These are phyloP conservation scores for Luidia sarsii DNA, from an alignment of 53 echinoderm and acorn worm genomes.

Conservation along the genomic window DNA sequence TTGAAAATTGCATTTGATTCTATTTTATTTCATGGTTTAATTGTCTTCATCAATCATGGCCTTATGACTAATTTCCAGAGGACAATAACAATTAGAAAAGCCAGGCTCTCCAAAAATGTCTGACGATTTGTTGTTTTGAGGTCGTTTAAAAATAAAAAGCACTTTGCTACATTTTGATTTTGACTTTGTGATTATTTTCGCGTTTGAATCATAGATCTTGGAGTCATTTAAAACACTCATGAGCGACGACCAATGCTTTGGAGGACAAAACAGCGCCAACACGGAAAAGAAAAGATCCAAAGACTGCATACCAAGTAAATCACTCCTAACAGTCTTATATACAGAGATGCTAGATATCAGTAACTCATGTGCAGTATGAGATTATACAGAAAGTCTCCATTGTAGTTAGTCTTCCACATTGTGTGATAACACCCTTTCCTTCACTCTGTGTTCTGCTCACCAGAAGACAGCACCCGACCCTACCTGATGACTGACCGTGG, in stretches of 20 bases:
- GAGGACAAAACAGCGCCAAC: constrained; percentile 42
- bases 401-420: no score
- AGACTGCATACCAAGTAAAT: constrained; percentile 67
- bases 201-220: constrained; percentile 40
- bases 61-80: neutral
- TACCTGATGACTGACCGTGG: constrained; percentile 73
- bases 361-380: neutral
- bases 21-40: no score
- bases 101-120: no score
- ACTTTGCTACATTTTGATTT: neutral
- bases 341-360: neutral
- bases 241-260: constrained; percentile 21
- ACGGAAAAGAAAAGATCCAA: constrained; percentile 69
- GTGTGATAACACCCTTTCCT: neutral
- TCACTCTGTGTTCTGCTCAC: neutral
- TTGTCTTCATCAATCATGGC: neutral
- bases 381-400: neutral
- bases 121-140: no score
- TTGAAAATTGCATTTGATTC: neutral
- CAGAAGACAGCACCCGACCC: constrained; percentile 70
- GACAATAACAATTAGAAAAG: neutral
- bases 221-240: constrained; percentile 43
- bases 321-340: neutral
- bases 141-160: no score
- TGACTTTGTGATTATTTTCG: neutral